These are phyloP conservation scores for Philaethria dido DNA, from an alignment of 2,888 invertebrate genomes.

Conservation along the genomic window DNA sequence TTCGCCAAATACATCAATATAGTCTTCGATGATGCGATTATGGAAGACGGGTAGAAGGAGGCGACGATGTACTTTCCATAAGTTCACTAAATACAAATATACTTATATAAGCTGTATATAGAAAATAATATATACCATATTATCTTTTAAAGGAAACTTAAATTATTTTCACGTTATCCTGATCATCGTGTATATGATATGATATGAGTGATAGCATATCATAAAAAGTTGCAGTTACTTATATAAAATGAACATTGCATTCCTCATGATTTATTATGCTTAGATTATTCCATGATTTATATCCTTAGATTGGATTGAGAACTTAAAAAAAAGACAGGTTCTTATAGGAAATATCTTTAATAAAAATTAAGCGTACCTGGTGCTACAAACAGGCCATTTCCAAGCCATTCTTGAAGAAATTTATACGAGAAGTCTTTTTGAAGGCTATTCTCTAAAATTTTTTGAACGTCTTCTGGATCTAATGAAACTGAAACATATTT, in stretches of 20 bases:
- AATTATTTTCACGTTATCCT: no score
- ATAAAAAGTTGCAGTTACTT: no score
- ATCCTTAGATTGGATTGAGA: no score
- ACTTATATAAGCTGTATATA: neutral
- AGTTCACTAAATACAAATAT: conserved; percentile 67
- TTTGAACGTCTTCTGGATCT: conserved; percentile 67
- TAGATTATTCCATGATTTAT: no score
- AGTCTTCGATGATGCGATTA: conserved; percentile 84
- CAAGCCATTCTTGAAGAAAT: conserved; percentile 66
- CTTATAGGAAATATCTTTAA: neutral
- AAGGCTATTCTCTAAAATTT: conserved; percentile 66
- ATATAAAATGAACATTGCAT: no score
- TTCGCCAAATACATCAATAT: conserved; percentile 84
- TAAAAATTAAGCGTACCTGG: conserved; percentile 53
- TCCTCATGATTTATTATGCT: no score
- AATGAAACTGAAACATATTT: conserved; percentile 55
- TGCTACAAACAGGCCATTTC: conserved; percentile 71
- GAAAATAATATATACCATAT: neutral
- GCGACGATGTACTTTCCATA: conserved; percentile 85
- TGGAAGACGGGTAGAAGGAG: conserved; percentile 86
- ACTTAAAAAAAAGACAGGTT: no score
- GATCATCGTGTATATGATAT: no score
- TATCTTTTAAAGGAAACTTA: no score
- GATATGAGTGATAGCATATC: no score
- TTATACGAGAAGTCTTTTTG: conserved; percentile 68